Conservation (phyloP, 2,888 invertebrate genomes). For the Sthenelais limicola region DNA sequence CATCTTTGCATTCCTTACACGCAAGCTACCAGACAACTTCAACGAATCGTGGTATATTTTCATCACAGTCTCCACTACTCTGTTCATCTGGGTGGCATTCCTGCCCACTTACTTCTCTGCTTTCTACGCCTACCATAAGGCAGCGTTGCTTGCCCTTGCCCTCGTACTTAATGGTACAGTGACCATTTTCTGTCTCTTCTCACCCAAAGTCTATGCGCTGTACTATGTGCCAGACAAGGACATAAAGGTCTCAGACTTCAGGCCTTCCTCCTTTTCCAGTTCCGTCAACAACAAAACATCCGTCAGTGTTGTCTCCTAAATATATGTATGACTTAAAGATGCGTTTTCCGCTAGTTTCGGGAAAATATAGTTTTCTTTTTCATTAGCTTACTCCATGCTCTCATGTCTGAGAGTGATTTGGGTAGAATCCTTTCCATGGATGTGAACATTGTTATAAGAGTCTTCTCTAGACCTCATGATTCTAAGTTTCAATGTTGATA, state of each 20-base stretch:
- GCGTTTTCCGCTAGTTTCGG: no score
- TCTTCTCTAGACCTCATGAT: no score
- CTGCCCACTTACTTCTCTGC: slow-evolving; percentile 47
- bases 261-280: no score
- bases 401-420: no score
- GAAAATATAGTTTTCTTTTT: no score
- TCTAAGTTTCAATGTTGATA: no score
- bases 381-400: no score
- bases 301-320: no score
- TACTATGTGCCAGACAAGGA: slow-evolving; percentile 38
- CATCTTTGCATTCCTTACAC: slow-evolving; percentile 47
- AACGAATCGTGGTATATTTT: slow-evolving; percentile 51
- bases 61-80: slow-evolving; percentile 47
- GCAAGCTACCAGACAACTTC: slow-evolving; percentile 50
- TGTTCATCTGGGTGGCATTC: slow-evolving; percentile 49
- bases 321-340: no score
- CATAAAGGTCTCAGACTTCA: slow-evolving; percentile 27
- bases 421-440: no score
- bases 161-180: slow-evolving; percentile 47
- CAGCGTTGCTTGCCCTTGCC: slow-evolving; percentile 45
- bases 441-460: no score
- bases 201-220: slow-evolving; percentile 47
- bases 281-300: no score
- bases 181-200: slow-evolving; percentile 45
- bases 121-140: slow-evolving; percentile 45